Evolutionary conservation across 2,113 vertebrate species (phyloP), one percentile per base, ranked within the genome.

Genomic region (Bungarus multicinctus): DNA sequence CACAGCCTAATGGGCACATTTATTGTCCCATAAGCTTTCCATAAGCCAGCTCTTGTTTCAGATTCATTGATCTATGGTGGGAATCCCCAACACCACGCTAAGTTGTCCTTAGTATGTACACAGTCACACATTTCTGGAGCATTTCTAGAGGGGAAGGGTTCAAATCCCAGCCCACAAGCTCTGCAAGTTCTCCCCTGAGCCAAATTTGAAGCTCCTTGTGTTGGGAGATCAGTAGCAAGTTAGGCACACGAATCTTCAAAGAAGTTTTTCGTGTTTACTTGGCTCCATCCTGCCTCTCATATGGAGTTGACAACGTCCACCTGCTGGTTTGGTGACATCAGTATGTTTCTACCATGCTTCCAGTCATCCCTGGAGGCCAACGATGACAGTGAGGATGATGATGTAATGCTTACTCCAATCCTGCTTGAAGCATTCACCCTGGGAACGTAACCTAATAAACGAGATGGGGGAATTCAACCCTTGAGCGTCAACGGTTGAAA

Each of bases 361-460:
- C 69, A 81, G 69, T 39, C 69, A 8, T 81, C 34, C 34, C 69
- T 22, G 34, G 69, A 81, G 69, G 69, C 18, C 69, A 81, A 81
- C 7, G 23, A 2, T 3, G 8, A 14, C 3, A 16, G 2, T 74
- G 69, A 20, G 6, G 69, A 20, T 1, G 16, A 39, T 74, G 69
- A 81, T 81, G 69, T 81, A 81, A 81, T 39, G 69, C 69, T 81
- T 81, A 9, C 69, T 81, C 16, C 69, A 22, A 81, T 3, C 18
- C 34, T 81, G 69, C 34, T 92, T 27, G 20, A 6, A 18, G 20
- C 0, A 25, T n/a, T 88, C 43, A 10, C 52, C 34, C 55, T 47
- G 53, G 52, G 25, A 57, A 92, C 53, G 91, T 94, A 96, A 96
- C 93, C 96, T 95, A 93, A 94, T 93, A 64, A 90, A 27, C 93